Base-by-base conservation (phyloP, 2,113 vertebrate genomes). In the Scomber scombrus region DNA sequence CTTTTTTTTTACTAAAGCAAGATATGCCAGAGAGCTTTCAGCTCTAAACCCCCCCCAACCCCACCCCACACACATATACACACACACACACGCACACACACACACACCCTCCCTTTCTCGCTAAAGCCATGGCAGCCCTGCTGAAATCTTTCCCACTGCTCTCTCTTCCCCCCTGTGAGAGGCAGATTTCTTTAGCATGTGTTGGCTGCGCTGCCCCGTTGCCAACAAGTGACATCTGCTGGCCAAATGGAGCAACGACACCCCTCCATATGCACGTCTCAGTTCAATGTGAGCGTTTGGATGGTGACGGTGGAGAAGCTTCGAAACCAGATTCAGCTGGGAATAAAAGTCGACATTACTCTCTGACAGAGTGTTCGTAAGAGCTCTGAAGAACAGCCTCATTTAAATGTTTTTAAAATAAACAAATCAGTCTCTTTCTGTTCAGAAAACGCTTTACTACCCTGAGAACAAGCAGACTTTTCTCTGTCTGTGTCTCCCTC, bases 191-290 rank as follows among this genome's bases (percentile, higher is more conserved):
- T 90, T 90, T 87, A 84, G 78, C 89, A 88, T 93, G 87, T 87
- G 89, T 87, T 81, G 75, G 75, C 61, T 64, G 65, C 45, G n/a
- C 18, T 52, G 19, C 63, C 70, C 69, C 19, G n/a, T 84, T 91
- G 85, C 88, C 86, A 80, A 74, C 84, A 92, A 87, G 89, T 72
- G 89, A 86, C 92, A 91, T 88, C 93, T 93, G 92, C 54, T 81
- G 91, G 92, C 71, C 90, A 43, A 71, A 60, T 8, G 60, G 62
- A 77, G 82, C 64, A 81, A 91, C 23, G 29, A 90, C 92, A 83
- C 84, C 81, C 78, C 58, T 26, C 34, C 73, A 16, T 70, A 75
- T 79, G 80, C 55, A 55, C 71, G 78, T 49, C 23, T 51, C 45
- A 47, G 52, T 58, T 80, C 0, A 11, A 70, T 49, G 16, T 11